Base-by-base conservation (phyloP, 2,113 vertebrate genomes). In the Ophthalmolycus amberensis region DNA sequence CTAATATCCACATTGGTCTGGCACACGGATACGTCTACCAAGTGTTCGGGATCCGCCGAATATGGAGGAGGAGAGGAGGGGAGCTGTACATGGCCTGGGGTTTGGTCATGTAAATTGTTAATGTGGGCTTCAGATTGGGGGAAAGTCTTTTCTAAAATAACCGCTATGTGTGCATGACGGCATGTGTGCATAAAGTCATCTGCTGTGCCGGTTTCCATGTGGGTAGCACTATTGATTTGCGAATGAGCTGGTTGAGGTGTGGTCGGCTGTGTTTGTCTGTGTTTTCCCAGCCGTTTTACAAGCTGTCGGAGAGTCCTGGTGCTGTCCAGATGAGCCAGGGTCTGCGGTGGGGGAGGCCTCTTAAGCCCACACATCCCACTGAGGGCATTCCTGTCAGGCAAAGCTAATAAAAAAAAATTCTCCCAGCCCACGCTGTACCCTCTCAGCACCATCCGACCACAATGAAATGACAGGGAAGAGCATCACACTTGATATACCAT, bases 301-400 rank as follows among this genome's bases (percentile, higher is more conserved):
- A 90, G 92, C 88, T 84, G 85, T 82, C 14, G 42, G 75, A 80
- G 85, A 90, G 89, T 82, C 82, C 85, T 82, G 87, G 80, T 90
- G 91, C 89, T 91, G 88, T 91, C 87, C 93, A 93, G 86, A 91
- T 92, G 92, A 89, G 85, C 83, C 76, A 62, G 68, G 85, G 78
- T 72, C 83, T 92, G 91, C 16, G 89, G 89, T 88, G 85, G 52
- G 85, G 83, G 80, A 65, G 90, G 83, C 67, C 83, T 87, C 89
- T 87, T 72, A 83, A 91, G 77, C 86, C 90, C 86, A 89, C 90
- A 93, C 66, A 85, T 85, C 86, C 91, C 90, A 90, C 85, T 83
- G 88, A 85, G 85, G 90, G 79, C 82, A 91, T 84, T 90, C 78
- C 91, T 91, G 82, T 87, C 84, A 89, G 81, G 88, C 82, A 84